These are phyloP conservation scores for Seira ritae DNA, from an alignment of 2,888 invertebrate genomes.

Conservation along the genomic window DNA sequence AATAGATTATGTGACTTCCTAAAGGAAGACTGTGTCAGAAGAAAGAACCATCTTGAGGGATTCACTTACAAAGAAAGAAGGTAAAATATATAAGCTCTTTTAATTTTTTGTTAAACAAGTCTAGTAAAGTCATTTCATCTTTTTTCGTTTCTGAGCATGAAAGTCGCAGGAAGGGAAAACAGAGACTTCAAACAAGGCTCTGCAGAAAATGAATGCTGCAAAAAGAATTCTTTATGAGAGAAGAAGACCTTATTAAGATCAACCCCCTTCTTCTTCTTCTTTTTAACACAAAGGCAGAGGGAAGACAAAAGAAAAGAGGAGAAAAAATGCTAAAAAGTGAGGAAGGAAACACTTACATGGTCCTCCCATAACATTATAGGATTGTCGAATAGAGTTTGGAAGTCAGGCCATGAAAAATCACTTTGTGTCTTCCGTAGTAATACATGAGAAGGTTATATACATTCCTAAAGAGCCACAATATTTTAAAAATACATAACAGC, in stretches of 20 bases:
- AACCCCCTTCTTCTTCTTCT: neutral
- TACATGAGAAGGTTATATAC: no score
- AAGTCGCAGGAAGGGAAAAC: conserved; percentile 25
- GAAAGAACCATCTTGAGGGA: neutral
- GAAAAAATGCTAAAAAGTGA: conserved; percentile 1
- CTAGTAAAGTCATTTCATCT: conserved; percentile 20
- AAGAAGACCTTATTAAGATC: conserved; percentile 6
- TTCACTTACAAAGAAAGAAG: conserved; percentile 9
- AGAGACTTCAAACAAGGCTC: conserved; percentile 48
- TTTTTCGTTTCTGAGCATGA: conserved; percentile 14
- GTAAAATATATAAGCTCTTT: conserved; percentile 8
- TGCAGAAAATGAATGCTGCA: conserved; percentile 31
- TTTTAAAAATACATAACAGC: neutral
- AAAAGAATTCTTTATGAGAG: neutral
- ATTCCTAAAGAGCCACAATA: no score
- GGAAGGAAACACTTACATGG: conserved; percentile 39
- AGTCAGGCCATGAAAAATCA: conserved; percentile 55
- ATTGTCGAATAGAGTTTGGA: conserved; percentile 16
- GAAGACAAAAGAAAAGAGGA: neutral
- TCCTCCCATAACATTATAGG: neutral
- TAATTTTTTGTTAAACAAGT: conserved; percentile 15
- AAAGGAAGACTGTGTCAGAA: no score
- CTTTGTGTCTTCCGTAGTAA: conserved; percentile 36
- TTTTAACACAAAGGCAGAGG: no score
- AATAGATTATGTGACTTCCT: no score